These are phyloP conservation scores for Hippocampus barbouri DNA, from an alignment of 2,113 vertebrate species.

Conservation along the genomic window DNA sequence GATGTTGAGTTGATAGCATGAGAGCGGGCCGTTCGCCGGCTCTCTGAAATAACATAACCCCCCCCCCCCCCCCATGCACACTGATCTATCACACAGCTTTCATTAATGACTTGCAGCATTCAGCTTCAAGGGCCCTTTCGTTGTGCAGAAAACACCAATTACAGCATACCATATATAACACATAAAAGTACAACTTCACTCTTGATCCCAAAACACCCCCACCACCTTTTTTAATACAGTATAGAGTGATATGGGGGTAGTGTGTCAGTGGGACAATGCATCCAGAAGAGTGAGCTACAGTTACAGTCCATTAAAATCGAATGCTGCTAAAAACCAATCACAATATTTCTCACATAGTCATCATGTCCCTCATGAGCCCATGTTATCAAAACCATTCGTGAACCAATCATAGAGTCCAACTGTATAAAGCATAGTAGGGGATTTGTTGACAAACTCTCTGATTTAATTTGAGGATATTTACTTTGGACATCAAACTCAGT, in stretches of 20 bases:
- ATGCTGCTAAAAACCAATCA: not conserved
- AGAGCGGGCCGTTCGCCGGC: not conserved
- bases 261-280: not conserved
- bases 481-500: too few species aligned
- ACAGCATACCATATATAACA: not conserved
- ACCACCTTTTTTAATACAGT: not conserved
- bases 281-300: not conserved
- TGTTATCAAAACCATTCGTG: not conserved
- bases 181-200: slow-evolving; percentile 1
- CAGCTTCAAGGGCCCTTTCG: slow-evolving; percentile 2
- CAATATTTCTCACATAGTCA: not conserved
- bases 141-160: not conserved
- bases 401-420: not conserved
- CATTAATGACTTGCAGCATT: slow-evolving; percentile 3
- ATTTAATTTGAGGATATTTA: too few species aligned
- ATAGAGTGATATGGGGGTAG: not conserved
- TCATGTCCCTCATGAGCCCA: not conserved
- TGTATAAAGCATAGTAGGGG: not conserved
- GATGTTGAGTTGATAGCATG: not conserved
- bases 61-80: not conserved
- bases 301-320: not conserved
- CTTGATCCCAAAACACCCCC: not conserved
- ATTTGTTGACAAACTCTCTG: not conserved
- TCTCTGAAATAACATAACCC: not conserved
- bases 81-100: not conserved